Base-by-base conservation (phyloP, 2,113 vertebrate genomes). In the Papio anubis region DNA sequence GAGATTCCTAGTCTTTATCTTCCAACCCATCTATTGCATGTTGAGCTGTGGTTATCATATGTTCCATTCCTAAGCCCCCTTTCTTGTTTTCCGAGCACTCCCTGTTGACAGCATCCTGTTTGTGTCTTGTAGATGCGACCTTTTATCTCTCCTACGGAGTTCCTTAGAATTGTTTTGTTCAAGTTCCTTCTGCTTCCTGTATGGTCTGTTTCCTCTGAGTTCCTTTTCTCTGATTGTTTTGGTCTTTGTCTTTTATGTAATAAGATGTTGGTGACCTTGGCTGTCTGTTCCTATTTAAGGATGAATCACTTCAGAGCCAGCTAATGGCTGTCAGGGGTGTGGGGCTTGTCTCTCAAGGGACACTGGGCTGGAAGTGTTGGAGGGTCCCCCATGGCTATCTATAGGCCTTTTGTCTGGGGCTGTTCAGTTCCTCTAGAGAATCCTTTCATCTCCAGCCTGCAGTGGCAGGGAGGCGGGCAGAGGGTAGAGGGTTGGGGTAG, bases 211-310 rank as follows among this genome's bases (percentile, higher is more conserved):
- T 96, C 94, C 96, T 96, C 82, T 78, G 14, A 84, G 55, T 94
- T 93, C 68, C 75, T 97, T 84, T 94, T 88, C 96, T 95, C 66
- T 79, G 80, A 40, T 59, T 96, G 90, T 96, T 97, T 98, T 91
- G 92, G 85, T 94, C 70, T 75, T 89, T 80, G 59, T 73, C 76
- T 79, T 94, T 92, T 85, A 87, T 84, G 83, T 90, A 73, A 93
- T 92, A 90, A 95, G 94, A 87, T 25, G 87, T 75, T 23, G 11
- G n/a, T 92, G 96, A 92, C 90, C 95, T 96, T 92, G 90, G 72
- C 66, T 82, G 7, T 91, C 35, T 66, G 75, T 78, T 92, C 57
- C 25, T 81, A 61, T 80, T 92, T 89, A 87, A 95, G 93, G 78
- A 85, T 75, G 70, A 97, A 73, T 95, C 85, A 92, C 72, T 40